A percentile compares a stretch with the other conserved stretches of the same genome.
These are phyloP conservation scores for Candidula unifasciata DNA, from an alignment of 2,888 invertebrate species.

Conservation along the genomic window DNA sequence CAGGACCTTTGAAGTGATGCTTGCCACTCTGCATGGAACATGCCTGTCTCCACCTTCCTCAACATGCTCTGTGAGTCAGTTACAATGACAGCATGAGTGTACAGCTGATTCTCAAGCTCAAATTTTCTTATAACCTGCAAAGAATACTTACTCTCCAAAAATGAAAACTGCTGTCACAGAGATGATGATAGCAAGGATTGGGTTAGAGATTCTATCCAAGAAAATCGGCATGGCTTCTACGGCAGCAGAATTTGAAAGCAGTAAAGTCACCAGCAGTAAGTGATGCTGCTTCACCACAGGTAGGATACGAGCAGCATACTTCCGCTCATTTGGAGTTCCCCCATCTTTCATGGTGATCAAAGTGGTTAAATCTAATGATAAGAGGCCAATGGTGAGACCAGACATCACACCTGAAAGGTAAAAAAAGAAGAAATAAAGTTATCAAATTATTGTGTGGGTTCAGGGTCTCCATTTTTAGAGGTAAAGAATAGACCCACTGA, in stretches of 20 bases:
- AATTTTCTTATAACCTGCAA: no score
- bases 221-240: constrained; percentile 78
- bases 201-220: constrained; percentile 74
- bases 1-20: no score
- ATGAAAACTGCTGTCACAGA: constrained; percentile 77
- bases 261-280: constrained; percentile 75
- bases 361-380: constrained; percentile 75
- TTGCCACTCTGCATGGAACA: no score
- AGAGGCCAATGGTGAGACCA: constrained; percentile 77
- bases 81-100: no score
- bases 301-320: constrained; percentile 73
- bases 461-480: no score
- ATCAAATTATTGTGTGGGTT: no score
- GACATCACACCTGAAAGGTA: constrained; percentile 74
- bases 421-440: background rate
- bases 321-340: constrained; percentile 70
- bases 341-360: constrained; percentile 74
- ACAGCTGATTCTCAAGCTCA: no score
- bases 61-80: no score
- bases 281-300: constrained; percentile 76
- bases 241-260: constrained; percentile 76
- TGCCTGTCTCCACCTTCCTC: no score
- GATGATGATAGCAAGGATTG: constrained; percentile 74
- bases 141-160: constrained; percentile 76
- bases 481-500: background rate